Percentiles rank a stretch among this genome's conserved stretches.
These are phyloP conservation scores for Monomorium pharaonis DNA, from an alignment of 1,140 invertebrate genomes.

Conservation along the genomic window DNA sequence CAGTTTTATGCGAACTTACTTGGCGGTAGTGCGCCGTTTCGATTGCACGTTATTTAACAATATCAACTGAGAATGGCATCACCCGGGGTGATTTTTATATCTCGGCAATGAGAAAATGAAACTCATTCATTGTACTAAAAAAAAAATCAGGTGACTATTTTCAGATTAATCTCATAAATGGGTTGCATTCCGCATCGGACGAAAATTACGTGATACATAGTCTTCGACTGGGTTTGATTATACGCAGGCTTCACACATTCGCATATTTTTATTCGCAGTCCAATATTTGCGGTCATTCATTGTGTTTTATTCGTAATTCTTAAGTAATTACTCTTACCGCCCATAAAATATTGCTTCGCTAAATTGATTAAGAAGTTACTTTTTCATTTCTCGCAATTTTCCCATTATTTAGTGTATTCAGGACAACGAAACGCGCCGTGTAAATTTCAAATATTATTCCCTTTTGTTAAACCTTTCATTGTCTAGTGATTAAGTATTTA, in stretches of 20 bases:
- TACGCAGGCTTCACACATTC: neutral
- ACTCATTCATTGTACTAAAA: no score
- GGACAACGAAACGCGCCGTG: neutral
- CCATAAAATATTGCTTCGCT: neutral
- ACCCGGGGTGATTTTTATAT: no score
- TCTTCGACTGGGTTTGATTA: neutral
- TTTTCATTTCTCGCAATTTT: neutral
- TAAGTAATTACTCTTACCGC: neutral
- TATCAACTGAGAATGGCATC: no score
- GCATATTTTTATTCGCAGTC: neutral
- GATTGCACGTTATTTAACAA: conserved; percentile 22
- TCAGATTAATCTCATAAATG: no score
- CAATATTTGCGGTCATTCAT: neutral
- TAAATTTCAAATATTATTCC: neutral
- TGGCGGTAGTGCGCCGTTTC: neutral
- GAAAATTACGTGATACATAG: neutral
- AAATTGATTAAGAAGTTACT: neutral
- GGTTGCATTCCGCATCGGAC: no score
- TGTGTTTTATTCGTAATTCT: neutral
- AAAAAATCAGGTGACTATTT: no score
- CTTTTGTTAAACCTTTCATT: neutral
- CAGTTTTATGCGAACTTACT: conserved; percentile 20
- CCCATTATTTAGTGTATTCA: neutral
- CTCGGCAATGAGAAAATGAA: no score
- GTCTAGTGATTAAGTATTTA: conserved; percentile 1